A percentile compares a stretch with the other conserved stretches of the same genome.
Evolutionary conservation across 1,140 invertebrate genomes (phyloP).

Genomic region (Drosophila auraria): DNA sequence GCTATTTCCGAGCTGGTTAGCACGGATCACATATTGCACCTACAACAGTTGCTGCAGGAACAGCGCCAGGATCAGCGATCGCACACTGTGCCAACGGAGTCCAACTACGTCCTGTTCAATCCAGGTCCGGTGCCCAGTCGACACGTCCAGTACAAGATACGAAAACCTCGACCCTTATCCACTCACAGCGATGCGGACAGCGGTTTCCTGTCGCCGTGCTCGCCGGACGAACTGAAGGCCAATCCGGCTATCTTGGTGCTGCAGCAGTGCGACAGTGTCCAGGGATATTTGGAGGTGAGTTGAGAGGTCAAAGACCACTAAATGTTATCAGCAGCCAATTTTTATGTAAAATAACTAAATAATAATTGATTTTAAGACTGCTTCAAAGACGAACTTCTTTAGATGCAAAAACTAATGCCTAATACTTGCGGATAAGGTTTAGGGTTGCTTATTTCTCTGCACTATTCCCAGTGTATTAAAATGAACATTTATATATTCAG

Average conservation of each 20-base stretch:
- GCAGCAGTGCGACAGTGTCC: conserved; percentile 84
- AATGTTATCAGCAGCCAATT: too few relatives aligned
- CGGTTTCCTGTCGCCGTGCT: conserved; percentile 82
- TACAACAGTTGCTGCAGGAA: conserved; percentile 68
- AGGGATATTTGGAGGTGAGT: conserved; percentile 85
- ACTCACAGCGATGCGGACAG: conserved; percentile 85
- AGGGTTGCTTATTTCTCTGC: not conserved
- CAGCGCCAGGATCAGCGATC: conserved; percentile 66
- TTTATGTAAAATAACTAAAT: too few relatives aligned
- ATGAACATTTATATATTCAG: conserved; percentile 9
- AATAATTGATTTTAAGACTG: too few relatives aligned
- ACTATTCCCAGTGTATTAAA: conserved; percentile 17
- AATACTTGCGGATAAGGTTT: not conserved
- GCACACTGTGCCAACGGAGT: conserved; percentile 80
- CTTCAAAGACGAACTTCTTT: not conserved
- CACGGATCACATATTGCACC: conserved; percentile 77
- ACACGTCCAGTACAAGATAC: conserved; percentile 83
- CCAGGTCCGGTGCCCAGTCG: conserved; percentile 83
- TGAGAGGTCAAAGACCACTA: not conserved
- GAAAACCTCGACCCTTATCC: conserved; percentile 75
- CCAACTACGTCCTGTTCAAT: conserved; percentile 83
- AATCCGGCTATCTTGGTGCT: conserved; percentile 82
- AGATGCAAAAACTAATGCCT: not conserved
- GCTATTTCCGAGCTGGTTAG: conserved; percentile 72
- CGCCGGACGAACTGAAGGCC: conserved; percentile 75